Evolutionary conservation across 2,113 vertebrate species (phyloP), one percentile per base, ranked within the genome.

Genomic region (Sorex araneus): DNA sequence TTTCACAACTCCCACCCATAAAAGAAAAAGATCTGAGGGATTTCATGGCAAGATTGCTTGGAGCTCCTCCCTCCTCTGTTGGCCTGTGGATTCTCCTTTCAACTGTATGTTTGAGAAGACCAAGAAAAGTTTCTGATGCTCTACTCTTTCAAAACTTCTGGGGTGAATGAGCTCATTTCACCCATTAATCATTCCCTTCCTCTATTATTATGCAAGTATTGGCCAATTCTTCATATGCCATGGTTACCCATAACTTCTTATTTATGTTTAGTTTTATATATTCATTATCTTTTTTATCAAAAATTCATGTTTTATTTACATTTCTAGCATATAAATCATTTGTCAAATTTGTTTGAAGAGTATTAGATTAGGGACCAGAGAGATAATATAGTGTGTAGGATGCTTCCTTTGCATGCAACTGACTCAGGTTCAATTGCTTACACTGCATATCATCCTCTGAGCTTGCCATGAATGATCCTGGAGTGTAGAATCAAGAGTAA

Each of bases 1-100:
- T 98, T 97, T 97, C 97, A 97, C 97, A 98, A 98, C 96, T 97
- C 95, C 93, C 96, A 96, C 89, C 97, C 1, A 40, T 97, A 97
- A 94, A 50, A 97, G 94, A 97, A 97, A 60, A 96, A 94, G 94
- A 96, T 95, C 94, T 95, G 94, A 97, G 94, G 93, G 95, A 97
- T 83, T 95, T 97, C 95, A 93, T 45, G 84, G 92, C 43, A 76
- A 83, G 69, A 64, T 87, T 75, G 45, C 88, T 95, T 87, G 34
- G 70, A 76, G 71, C 66, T n/a, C 86, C 23, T 96, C 90, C 54
- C 71, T 96, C 90, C 91, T n/a, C n/a, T 75, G 75, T 93, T 95
- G 63, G 94, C 86, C 79, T 93, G 80, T 69, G 21, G 87, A 81
- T 54, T 95, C 71, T 85, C 71, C 12, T 90, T 94, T 88, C 78